Conservation (phyloP, 2,113 vertebrate species). For the Burhinus bistriatus region DNA sequence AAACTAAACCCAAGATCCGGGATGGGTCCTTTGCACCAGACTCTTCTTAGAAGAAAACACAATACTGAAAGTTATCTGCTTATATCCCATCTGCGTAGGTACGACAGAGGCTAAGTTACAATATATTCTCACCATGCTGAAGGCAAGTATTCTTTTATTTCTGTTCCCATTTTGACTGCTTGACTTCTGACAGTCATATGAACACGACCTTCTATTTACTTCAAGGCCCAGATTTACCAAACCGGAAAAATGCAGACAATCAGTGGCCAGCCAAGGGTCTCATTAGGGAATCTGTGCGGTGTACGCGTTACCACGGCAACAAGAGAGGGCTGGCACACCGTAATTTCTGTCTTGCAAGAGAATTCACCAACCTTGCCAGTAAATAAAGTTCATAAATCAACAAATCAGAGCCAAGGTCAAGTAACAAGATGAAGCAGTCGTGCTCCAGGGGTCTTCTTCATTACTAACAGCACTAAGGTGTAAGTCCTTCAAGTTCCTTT, state of each 20-base stretch:
- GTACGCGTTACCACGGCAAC: constrained; percentile 66
- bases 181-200: not conserved
- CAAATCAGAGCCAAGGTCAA: constrained; percentile 62
- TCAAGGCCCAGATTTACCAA: constrained; percentile 59
- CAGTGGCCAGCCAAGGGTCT: constrained; percentile 62
- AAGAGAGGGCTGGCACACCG: constrained; percentile 42
- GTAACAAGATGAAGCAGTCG: constrained; percentile 11
- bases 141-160: constrained; percentile 12
- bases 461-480: not conserved
- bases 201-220: constrained; percentile 51
- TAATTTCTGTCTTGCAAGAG: constrained; percentile 66
- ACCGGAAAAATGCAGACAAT: constrained; percentile 56
- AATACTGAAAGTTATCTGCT: not conserved
- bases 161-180: constrained; percentile 34
- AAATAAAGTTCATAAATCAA: constrained; percentile 68
- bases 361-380: constrained; percentile 50
- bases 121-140: not conserved
- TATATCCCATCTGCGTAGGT: not conserved
- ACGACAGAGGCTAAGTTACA: not conserved
- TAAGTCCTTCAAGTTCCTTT: not conserved
- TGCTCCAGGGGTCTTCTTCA: not conserved
- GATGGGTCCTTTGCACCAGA: not conserved
- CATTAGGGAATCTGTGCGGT: constrained; percentile 60
- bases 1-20: not conserved
- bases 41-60: not conserved